phyloP scores from a whole-genome alignment of 2,113 vertebrate species.

The Pavo muticus region DNA sequence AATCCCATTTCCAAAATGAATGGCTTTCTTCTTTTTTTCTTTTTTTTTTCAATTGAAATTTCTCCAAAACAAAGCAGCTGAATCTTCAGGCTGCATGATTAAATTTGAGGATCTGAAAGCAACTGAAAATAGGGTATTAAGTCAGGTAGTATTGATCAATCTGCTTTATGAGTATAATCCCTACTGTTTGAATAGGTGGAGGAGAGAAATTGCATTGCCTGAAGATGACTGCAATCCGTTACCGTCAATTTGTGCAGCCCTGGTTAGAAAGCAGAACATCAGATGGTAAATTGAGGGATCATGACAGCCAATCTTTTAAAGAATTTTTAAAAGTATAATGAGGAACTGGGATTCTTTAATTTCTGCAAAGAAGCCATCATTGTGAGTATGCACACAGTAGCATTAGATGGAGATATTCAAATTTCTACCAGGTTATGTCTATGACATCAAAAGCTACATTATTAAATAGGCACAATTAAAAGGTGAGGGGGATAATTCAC shows the following conservation, averaged over 20 bases:
- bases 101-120: not conserved
- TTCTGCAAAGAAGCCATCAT: not conserved
- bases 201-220: not conserved
- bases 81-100: not conserved
- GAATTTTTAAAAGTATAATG: not conserved
- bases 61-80: not conserved
- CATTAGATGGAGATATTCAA: not conserved
- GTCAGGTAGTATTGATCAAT: not conserved
- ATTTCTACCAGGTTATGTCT: not conserved
- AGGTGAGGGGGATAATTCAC: not conserved
- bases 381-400: not conserved
- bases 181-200: not conserved
- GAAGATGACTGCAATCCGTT: not conserved
- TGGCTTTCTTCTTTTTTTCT: no score
- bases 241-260: not conserved
- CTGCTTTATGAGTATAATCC: conserved; percentile 11
- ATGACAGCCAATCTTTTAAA: not conserved
- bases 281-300: not conserved
- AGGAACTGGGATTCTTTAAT: not conserved
- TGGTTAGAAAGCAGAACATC: not conserved
- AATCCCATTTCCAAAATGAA: not conserved
- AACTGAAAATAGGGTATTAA: not conserved
- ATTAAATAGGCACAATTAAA: not conserved
- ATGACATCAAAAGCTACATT: not conserved
- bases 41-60: not conserved